Evolutionary conservation across 2,113 vertebrate genomes (phyloP), one percentile per base, ranked within the genome.

Genomic region (Xenopus laevis): DNA sequence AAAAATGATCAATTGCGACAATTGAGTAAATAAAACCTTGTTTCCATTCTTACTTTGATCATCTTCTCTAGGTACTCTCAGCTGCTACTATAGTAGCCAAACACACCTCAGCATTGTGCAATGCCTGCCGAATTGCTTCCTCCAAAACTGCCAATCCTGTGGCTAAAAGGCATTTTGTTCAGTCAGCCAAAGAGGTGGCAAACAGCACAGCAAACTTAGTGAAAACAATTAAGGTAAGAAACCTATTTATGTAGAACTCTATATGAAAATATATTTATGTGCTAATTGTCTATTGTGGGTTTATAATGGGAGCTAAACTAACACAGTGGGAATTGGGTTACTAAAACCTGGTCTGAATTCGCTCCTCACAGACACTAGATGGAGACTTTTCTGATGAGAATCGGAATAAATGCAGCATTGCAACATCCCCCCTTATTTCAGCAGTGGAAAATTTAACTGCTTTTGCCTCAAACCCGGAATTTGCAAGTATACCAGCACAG

Each of bases 141-240:
- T 98, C 97, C 17, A 98, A 98, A 86, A 99, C 98, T 0, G 93
- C 95, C 80, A 99, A 99, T 82, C 98, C 98, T 0, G 95, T 98
- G 13, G 97, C 98, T 67, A 93, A 96, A 85, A 93, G 98, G 81
- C 98, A 99, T 82, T 99, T 99, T 10, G 98, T 99, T 62, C 98
- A 99, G 81, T 99, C 98, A 6, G 98, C 98, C 82, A 99, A 99
- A 86, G 98, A 99, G 82, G 98, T 99, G 53, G 98, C 98, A 78
- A 99, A 99, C 87, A 99, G 97, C 81, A 99, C 98, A 0, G 98
- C 98, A 81, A 99, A 97, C 88, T 91, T 99, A 52, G 98, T 99
- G 78, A 99, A 99, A 89, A 99, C 98, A 78, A 99, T 99, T 84
- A 99, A 99, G 94, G 97, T 98, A 84, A 40, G 33, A 40, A 40